These are phyloP conservation scores for Zoanthus solanderi DNA, from an alignment of 92 coral and sea anemone genomes.

Conservation along the genomic window DNA sequence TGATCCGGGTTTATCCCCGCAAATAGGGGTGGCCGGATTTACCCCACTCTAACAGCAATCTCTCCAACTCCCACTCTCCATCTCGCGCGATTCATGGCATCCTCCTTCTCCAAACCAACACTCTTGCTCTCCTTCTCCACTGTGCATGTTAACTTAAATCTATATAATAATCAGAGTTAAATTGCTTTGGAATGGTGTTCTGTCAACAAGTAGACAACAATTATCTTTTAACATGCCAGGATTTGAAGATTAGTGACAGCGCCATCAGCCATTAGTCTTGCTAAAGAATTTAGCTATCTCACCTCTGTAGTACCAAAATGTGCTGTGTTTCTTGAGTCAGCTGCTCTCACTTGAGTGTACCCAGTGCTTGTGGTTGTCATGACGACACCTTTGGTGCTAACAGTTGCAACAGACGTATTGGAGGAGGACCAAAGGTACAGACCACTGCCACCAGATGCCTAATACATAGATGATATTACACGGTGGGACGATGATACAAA, in stretches of 20 bases:
- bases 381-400: conserved; percentile 87
- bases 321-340: conserved; percentile 85
- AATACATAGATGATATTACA: not conserved
- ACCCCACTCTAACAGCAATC: too few relatives aligned
- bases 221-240: not conserved
- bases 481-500: not conserved
- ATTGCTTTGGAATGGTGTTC: not conserved
- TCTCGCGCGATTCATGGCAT: too few relatives aligned
- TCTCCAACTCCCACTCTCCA: too few relatives aligned
- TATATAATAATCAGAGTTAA: too few relatives aligned
- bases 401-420: conserved; percentile 85
- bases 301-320: conserved; percentile 92
- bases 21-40: too few relatives aligned
- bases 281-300: not conserved
- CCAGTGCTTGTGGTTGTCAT: conserved; percentile 85
- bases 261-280: too few relatives aligned
- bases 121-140: too few relatives aligned
- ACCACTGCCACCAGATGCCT: conserved; percentile 98
- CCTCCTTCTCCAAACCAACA: too few relatives aligned
- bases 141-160: too few relatives aligned
- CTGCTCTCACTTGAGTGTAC: conserved; percentile 87
- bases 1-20: too few relatives aligned
- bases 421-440: conserved; percentile 89
- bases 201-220: not conserved
- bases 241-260: not conserved